These are phyloP conservation scores for Rhimphoctona megacephalus DNA, from an alignment of 2,888 invertebrate genomes.

Conservation along the genomic window DNA sequence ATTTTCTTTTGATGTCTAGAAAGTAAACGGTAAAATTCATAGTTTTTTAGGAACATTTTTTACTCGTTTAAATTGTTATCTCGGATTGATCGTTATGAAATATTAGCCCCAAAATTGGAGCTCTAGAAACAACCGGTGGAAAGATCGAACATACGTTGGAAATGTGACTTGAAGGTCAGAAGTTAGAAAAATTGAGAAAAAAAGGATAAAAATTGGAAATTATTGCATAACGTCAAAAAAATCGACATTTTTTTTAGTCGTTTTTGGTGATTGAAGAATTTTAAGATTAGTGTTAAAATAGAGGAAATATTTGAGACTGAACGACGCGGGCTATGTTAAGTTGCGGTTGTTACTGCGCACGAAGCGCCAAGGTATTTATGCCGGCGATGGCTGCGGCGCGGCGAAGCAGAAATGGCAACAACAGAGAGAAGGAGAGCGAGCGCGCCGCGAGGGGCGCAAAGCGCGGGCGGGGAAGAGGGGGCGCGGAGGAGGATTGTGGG, in stretches of 20 bases:
- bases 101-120: no score
- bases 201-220: background rate
- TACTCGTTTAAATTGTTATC: no score
- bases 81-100: no score
- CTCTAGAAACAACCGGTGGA: no score
- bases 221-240: background rate
- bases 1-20: no score
- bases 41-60: no score
- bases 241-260: background rate
- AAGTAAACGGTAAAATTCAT: no score
- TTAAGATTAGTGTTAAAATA: background rate
- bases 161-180: no score
- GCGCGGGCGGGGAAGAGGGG: background rate
- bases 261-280: background rate
- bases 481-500: constrained; percentile 29
- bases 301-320: constrained; percentile 19
- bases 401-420: constrained; percentile 42
- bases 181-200: background rate
- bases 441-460: constrained; percentile 12
- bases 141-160: background rate
- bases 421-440: constrained; percentile 39
- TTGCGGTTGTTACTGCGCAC: constrained; percentile 68
- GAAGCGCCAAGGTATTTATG: constrained; percentile 40
- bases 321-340: constrained; percentile 69
- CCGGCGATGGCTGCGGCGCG: constrained; percentile 55